Conservation (phyloP, 2,797 vertebrate genomes). For the Chaenodraco wilsoni region DNA sequence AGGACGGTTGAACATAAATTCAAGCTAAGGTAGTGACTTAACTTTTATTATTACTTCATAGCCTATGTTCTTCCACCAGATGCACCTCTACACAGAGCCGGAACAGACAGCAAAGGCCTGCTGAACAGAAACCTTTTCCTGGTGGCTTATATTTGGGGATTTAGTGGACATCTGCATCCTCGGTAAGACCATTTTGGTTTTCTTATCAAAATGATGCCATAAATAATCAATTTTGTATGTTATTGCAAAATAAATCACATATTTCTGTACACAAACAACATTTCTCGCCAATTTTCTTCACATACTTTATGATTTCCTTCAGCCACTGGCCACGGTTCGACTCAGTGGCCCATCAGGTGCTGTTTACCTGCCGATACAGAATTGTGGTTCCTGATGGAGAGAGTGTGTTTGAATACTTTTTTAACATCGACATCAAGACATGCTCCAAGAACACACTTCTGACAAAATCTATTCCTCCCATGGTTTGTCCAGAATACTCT, state of each 20-base stretch:
- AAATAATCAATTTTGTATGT: not conserved
- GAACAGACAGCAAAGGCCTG: slow-evolving; percentile 45
- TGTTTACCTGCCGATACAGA: slow-evolving; percentile 75
- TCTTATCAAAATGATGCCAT: not conserved
- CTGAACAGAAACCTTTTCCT: slow-evolving; percentile 83
- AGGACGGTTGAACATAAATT: not conserved
- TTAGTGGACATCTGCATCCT: slow-evolving; percentile 86
- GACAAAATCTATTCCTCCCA: slow-evolving; percentile 65
- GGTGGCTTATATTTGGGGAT: slow-evolving; percentile 89
- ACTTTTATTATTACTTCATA: not conserved
- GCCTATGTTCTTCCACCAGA: slow-evolving; percentile 27
- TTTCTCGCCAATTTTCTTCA: not conserved
- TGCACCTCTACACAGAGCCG: slow-evolving; percentile 12
- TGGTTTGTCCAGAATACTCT: slow-evolving; percentile 76
- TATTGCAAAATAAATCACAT: not conserved
- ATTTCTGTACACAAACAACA: not conserved
- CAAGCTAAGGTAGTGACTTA: not conserved
- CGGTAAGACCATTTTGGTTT: slow-evolving; percentile 70
- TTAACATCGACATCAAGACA: slow-evolving; percentile 64
- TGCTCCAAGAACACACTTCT: slow-evolving; percentile 49
- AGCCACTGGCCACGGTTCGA: slow-evolving; percentile 87
- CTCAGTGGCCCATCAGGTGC: slow-evolving; percentile 73
- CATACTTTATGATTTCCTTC: slow-evolving; percentile 31
- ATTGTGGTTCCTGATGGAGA: slow-evolving; percentile 77
- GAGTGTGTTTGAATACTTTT: slow-evolving; percentile 86